Evolutionary conservation across 2,113 vertebrate species (phyloP).

Genomic region (Carlito syrichta): DNA sequence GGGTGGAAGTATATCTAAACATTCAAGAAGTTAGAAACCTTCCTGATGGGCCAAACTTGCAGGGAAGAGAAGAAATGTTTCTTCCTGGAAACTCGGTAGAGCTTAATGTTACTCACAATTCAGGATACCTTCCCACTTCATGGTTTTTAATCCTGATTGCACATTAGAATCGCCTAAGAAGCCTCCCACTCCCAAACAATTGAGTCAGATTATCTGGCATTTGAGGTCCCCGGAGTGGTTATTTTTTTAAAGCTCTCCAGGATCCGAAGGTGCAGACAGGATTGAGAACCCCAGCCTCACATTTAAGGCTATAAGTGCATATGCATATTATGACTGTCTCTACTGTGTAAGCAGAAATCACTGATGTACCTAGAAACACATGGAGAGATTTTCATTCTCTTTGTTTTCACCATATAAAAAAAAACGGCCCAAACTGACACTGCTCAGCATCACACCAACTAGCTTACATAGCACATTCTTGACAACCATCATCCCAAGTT

Average conservation of each 20-base stretch:
- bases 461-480: constrained; percentile 49
- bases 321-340: not conserved
- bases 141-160: not conserved
- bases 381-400: not conserved
- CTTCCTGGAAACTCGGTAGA: not conserved
- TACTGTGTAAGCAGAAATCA: not conserved
- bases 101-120: not conserved
- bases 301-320: not conserved
- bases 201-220: not conserved
- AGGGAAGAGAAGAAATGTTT: not conserved
- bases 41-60: not conserved
- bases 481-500: not conserved
- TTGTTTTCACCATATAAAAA: constrained; percentile 1
- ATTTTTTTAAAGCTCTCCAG: constrained; percentile 6
- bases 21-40: not conserved
- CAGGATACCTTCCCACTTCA: not conserved
- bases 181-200: not conserved
- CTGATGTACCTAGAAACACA: not conserved
- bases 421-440: not conserved
- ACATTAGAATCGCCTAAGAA: not conserved
- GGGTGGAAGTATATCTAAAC: not conserved
- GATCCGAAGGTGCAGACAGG: not conserved
- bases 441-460: not conserved
- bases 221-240: not conserved
- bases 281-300: not conserved